Conservation (phyloP, 2,113 vertebrate genomes). For the Sterrhoptilus dennistouni region DNA sequence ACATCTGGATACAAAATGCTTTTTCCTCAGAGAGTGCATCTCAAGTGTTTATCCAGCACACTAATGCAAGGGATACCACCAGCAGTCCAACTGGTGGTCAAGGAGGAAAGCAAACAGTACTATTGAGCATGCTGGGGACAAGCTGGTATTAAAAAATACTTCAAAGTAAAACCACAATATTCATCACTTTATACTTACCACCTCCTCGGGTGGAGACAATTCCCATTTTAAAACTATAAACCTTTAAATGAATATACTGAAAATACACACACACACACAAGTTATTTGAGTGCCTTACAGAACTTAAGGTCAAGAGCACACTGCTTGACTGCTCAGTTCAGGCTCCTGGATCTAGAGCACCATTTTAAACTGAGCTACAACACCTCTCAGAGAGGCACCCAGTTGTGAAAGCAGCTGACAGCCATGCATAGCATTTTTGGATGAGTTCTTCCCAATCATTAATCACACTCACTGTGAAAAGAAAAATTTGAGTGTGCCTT, state of each 20-base stretch:
- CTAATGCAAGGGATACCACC: neutral
- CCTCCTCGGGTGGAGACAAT: neutral
- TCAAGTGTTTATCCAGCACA: slow-evolving; percentile 30
- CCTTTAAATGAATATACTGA: neutral
- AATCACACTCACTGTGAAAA: neutral
- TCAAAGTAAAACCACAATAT: neutral
- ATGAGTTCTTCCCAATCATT: neutral
- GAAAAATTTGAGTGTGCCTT: neutral
- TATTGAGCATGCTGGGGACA: neutral
- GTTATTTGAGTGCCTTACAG: neutral
- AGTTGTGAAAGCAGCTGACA: neutral
- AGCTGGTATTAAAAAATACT: neutral
- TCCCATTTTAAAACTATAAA: neutral
- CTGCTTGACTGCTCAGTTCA: neutral
- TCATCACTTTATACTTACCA: neutral
- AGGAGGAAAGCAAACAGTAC: neutral
- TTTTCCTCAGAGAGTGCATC: neutral
- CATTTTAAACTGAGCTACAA: neutral
- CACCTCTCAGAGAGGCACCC: neutral
- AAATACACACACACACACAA: neutral
- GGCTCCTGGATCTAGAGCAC: neutral
- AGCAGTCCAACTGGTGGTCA: neutral
- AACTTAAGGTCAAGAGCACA: neutral
- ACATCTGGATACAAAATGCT: neutral
- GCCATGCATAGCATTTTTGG: neutral